Evolutionary conservation across 2,797 vertebrate genomes (phyloP).

Genomic region (Myotis planiceps): DNA sequence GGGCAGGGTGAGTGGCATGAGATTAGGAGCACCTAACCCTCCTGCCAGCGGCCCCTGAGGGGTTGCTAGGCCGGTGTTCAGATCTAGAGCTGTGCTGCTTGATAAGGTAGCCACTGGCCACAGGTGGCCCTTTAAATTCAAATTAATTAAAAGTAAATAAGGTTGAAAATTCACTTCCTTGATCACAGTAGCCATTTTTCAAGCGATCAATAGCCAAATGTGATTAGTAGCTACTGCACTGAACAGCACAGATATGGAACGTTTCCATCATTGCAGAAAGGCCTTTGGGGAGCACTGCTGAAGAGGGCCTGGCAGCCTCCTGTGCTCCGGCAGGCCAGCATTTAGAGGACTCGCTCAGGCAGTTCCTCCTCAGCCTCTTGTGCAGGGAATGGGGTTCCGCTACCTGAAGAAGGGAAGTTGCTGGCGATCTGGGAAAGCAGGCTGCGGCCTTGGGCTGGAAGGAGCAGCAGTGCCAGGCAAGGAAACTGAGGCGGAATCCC

Average conservation of each 20-base stretch:
- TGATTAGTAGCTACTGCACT: not conserved
- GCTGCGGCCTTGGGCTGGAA: not conserved
- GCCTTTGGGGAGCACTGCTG: accelerated
- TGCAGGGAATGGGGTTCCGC: not conserved
- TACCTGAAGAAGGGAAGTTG: not conserved
- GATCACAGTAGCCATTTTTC: not conserved
- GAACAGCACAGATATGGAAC: accelerated
- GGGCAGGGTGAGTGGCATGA: not conserved
- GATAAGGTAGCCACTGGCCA: not conserved
- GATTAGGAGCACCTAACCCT: not conserved
- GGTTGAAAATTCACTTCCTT: not conserved
- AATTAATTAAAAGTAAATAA: conserved; percentile 14
- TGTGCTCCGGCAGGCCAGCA: not conserved
- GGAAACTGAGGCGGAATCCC: not conserved
- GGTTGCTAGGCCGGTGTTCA: not conserved
- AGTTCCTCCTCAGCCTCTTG: not conserved
- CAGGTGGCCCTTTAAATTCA: not conserved
- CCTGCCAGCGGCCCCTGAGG: no score
- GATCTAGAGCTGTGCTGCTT: not conserved
- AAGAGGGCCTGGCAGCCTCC: not conserved
- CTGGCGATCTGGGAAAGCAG: not conserved
- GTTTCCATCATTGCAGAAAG: not conserved
- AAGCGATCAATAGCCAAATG: not conserved
- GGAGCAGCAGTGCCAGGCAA: not conserved
- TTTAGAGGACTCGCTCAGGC: not conserved